Evolutionary conservation across 2,888 invertebrate genomes (phyloP), one percentile per base, ranked within the genome.

Genomic region (Ametastegia equiseti): DNA sequence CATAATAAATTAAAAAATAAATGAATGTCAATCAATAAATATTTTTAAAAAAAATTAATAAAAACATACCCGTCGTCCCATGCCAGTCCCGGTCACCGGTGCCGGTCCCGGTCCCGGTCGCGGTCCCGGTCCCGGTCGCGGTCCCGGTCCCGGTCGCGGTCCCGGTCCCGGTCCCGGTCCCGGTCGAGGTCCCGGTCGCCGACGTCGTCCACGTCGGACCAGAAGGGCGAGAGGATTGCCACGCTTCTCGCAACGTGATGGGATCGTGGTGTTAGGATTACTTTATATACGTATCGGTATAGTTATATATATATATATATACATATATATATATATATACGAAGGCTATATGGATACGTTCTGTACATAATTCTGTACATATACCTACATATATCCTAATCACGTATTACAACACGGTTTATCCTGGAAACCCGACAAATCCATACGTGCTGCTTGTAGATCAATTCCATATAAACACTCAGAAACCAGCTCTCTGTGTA

Each of bases 221-320:
- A 83, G 81, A 87, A 87, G 84, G 83, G 83, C 83, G 85, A 87
- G 85, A 86, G 83, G 84, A 85, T 85, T 85, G 71, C 71, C 71
- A 13, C 71, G 27, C 71, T 47, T 30, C 71, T 47, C 71, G 47
- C 47, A n/a, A 47, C 47, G 45, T 47, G 71, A 71, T 71, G 30
- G 71, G 30, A 47, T 71, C 45, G 71, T 27, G 47, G 45, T 71
- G 71, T 71, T 71, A 71, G 71, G 47, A 71, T 71, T 39, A 67
- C 36, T 67, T 9, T 27, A 47, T 71, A 60, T 60, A 27, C 15
- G 30, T 60, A 60, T 30, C 42, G 42, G 9, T 42, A 9, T 42
- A 42, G 42, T 9, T 42, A 42, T 63, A 63, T 63, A 63, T 13
- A 30, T 63, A 63, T 30, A 15, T 30, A 27, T 30, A n/a, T n/a